Evolutionary conservation across 2,888 invertebrate genomes (phyloP), one percentile per base, ranked within the genome.

Genomic region (Ischnus inquisitorius): DNA sequence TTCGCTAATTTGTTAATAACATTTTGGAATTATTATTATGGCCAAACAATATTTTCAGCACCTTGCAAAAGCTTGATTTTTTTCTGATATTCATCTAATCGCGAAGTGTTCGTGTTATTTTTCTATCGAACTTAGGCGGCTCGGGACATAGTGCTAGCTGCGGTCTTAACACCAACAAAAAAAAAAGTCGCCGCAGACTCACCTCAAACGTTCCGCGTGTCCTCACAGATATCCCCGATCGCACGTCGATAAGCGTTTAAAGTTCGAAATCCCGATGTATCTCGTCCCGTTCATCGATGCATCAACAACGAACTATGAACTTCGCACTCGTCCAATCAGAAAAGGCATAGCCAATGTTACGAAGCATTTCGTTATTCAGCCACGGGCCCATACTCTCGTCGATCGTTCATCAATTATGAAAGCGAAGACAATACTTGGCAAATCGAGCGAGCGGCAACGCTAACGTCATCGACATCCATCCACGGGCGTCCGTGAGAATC

Each of bases 391-490:
- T 34, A 34, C 34, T 34, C 22, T 16, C 19, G 16, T 54, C 22
- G 10, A 22, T n/a, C 2, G 19, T 16, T 10, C 0, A 10, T 54
- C 19, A 4, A 54, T 76, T 76, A 65, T 43, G 39, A 64, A 65
- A 74, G 19, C 34, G 19, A 16, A 46, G 48, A 68, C 46, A n/a
- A 28, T 16, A 39, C 69, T 69, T 10, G 14, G 57, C 67, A 16
- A 67, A 77, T 60, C 46, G 43, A 77, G 68, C 34, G 68, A 60
- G 60, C 77, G 77, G 68, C 68, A 25, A 28, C 39, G 41, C 5
- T 48, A 71, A 57, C 77, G 77, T 68, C 60, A 77, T 77, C 60
- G 68, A 77, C 67, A 46, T 77, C 67, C 67, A 46, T 68, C 48
- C 67, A 57, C 65, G 64, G 64, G 64, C 64, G 39, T 65, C 16